Base-by-base conservation (phyloP, 2,113 vertebrate species). In the Chaenogobius annularis region DNA sequence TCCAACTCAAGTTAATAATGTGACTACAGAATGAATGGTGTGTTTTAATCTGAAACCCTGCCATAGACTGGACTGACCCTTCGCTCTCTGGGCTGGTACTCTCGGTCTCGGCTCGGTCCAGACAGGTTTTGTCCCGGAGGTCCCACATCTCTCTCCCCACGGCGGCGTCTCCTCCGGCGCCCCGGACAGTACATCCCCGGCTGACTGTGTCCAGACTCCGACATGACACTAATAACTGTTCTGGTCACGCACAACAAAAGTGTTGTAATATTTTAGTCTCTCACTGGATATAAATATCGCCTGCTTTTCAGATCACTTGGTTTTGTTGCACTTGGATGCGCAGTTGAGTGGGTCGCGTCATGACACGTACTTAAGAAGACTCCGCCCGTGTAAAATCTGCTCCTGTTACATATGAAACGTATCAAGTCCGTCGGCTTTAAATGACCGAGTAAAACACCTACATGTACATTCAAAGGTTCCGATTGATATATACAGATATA, bases 171-270 rank as follows among this genome's bases (percentile, higher is more conserved):
- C 55, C 95, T 92, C 66, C 93, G 85, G 23, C 95, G 92, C n/a
- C 95, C 94, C 59, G 92, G 91, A 1, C 95, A 94, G 20, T 95
- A 97, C 80, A 96, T 92, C 1, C 95, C 95, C 0, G 96, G 95
- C 80, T 97, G 96, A 78, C 96, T 97, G 92, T 97, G 96, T 2
- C 96, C 95, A 0, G 96, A 96, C 80, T 97, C 95, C 0, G 96
- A 96, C 96, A 97, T 97, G 35, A 19, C 1, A 3, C 19, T 22
- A 40, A 37, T 14, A 31, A 22, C 19, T 2, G 55, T 20, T 12
- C 59, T n/a, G 47, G 59, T 52, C 15, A 15, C 20, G 10, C 0
- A 12, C 50, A 1, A n/a, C 3, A 23, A 20, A 3, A 48, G 1
- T 15, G 1, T 3, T 10, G 55, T n/a, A n/a, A n/a, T n/a, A n/a